A percentile compares a stretch with the other conserved stretches of the same genome.
Evolutionary conservation across 1,140 invertebrate species (phyloP).

Genomic region (Procambarus clarkii): DNA sequence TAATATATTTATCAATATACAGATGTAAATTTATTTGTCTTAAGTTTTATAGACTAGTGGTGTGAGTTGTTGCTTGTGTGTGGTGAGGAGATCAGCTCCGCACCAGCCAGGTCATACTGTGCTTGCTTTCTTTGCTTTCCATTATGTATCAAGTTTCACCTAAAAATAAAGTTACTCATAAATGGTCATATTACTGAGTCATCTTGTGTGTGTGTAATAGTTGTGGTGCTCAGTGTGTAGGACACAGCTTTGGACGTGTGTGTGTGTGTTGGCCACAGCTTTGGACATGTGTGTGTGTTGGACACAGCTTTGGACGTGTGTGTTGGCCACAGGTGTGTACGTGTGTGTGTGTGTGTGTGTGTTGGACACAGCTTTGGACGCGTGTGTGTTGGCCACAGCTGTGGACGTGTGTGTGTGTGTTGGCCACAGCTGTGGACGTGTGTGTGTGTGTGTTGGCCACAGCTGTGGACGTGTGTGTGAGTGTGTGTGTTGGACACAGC

Average conservation of each 20-base stretch:
- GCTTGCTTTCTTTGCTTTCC: conserved; percentile 60
- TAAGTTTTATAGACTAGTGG: neutral
- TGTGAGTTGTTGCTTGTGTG: conserved; percentile 7
- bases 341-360: too few relatives aligned
- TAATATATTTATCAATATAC: conserved; percentile 17
- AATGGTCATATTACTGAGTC: neutral
- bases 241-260: too few relatives aligned
- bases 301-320: too few relatives aligned
- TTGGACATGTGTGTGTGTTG: too few relatives aligned
- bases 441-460: neutral
- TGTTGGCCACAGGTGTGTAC: too few relatives aligned
- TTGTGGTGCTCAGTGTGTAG: too few relatives aligned
- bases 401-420: neutral
- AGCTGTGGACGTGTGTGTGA: neutral
- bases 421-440: neutral
- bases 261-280: too few relatives aligned
- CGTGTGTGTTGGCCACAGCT: too few relatives aligned
- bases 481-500: neutral
- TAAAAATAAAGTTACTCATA: conserved; percentile 61
- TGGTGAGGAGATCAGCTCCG: conserved; percentile 38
- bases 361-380: too few relatives aligned
- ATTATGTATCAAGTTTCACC: conserved; percentile 63
- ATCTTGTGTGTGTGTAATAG: neutral
- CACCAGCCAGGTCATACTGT: conserved; percentile 35
- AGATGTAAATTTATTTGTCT: conserved; percentile 3